Percentiles rank a stretch among this genome's conserved stretches.
Conservation (phyloP, 1,140 invertebrate species). For the Vollenhovia emeryi region DNA sequence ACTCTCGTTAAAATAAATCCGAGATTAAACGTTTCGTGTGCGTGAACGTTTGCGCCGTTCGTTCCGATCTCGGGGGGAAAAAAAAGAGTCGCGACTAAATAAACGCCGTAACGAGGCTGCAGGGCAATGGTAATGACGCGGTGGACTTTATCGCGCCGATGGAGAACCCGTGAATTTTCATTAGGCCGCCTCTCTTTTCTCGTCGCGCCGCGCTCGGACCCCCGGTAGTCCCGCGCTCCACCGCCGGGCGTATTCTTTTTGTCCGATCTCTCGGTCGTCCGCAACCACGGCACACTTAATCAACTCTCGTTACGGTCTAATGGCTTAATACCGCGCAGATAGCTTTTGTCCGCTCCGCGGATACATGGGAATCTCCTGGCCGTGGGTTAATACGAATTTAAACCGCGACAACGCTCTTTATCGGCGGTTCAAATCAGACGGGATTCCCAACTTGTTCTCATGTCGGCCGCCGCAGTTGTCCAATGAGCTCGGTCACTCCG, state of each 20-base stretch:
- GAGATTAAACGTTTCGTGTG: conserved; percentile 20
- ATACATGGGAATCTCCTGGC: conserved; percentile 42
- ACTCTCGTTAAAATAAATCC: conserved; percentile 45
- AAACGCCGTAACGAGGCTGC: conserved; percentile 49
- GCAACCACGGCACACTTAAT: conserved; percentile 66
- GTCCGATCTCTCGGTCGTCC: conserved; percentile 51
- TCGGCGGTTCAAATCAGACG: conserved; percentile 50
- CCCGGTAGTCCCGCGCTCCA: neutral
- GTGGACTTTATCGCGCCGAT: conserved; percentile 53
- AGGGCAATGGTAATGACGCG: conserved; percentile 53
- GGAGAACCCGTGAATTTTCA: conserved; percentile 57
- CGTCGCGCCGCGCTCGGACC: neutral
- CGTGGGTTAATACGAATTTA: conserved; percentile 71
- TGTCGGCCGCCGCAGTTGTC: conserved; percentile 1
- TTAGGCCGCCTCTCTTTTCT: conserved; percentile 26
- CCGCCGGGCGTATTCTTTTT: conserved; percentile 39
- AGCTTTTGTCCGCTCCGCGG: conserved; percentile 67
- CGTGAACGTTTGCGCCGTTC: conserved; percentile 5
- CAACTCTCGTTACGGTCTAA: conserved; percentile 75
- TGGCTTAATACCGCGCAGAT: conserved; percentile 69
- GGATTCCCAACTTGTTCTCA: conserved; percentile 34
- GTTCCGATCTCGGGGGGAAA: conserved; percentile 23
- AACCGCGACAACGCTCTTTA: conserved; percentile 67
- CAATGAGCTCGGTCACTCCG: neutral
- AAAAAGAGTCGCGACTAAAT: conserved; percentile 36